Evolutionary conservation across 2,113 vertebrate genomes (phyloP).

Genomic region (Etheostoma cragini): DNA sequence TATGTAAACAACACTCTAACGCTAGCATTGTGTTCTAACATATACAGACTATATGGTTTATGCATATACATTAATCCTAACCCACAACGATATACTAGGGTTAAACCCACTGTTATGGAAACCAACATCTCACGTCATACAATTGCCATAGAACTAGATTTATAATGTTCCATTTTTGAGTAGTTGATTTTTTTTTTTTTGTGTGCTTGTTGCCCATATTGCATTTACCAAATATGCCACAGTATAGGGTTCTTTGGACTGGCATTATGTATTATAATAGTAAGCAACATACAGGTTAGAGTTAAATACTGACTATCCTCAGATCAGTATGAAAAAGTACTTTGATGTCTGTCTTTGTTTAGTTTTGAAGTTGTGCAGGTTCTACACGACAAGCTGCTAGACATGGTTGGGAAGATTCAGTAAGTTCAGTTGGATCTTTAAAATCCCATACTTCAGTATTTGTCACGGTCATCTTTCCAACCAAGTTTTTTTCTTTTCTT

Average conservation of each 20-base stretch:
- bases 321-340: not conserved
- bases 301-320: not conserved
- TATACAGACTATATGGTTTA: not conserved
- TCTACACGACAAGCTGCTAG: slow-evolving; percentile 87
- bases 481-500: slow-evolving; percentile 31
- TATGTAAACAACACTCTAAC: not conserved
- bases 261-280: not conserved
- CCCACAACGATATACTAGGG: not conserved
- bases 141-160: not conserved
- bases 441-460: not conserved
- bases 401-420: slow-evolving; percentile 88
- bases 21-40: not conserved
- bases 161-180: not conserved
- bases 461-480: not conserved
- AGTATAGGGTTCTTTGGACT: not conserved
- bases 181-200: not conserved
- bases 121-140: not conserved
- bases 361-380: slow-evolving; percentile 91
- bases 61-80: not conserved
- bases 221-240: not conserved
- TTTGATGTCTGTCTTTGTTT: slow-evolving; percentile 54
- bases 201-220: not conserved
- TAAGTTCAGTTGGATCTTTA: slow-evolving; percentile 71
- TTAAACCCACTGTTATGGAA: not conserved
- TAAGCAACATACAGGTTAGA: not conserved